Percentiles rank a stretch among this genome's conserved stretches.
phyloP scores from a whole-genome alignment of 2,888 invertebrate genomes.

The Parnassius glacialis region DNA sequence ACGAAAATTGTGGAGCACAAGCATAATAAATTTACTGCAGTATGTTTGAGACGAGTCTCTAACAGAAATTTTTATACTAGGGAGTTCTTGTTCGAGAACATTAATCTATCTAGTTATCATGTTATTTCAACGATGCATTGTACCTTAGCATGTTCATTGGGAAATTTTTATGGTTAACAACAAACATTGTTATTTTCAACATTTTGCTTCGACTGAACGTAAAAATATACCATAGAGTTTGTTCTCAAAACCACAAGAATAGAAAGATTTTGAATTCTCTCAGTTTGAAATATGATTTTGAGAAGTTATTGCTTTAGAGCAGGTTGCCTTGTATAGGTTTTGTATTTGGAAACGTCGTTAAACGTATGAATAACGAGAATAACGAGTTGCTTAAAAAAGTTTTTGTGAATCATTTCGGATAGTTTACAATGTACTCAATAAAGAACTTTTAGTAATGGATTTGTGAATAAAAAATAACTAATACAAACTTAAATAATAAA shows the following conservation, averaged over 20 bases:
- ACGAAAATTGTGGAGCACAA: neutral
- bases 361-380: no score
- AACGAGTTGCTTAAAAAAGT: no score
- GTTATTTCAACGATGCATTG: constrained; percentile 20
- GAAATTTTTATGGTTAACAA: constrained; percentile 54
- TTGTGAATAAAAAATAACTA: no score
- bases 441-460: no score
- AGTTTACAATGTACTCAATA: no score
- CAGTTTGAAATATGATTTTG: no score
- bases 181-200: constrained; percentile 64
- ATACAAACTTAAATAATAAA: no score
- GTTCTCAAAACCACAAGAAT: neutral
- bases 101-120: constrained; percentile 13
- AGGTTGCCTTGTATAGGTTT: no score
- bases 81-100: constrained; percentile 21
- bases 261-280: no score
- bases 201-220: constrained; percentile 67
- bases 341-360: no score
- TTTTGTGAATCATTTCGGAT: no score
- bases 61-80: constrained; percentile 20
- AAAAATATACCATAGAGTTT: constrained; percentile 32
- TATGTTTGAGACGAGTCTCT: constrained; percentile 14
- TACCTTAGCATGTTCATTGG: constrained; percentile 9
- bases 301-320: no score
- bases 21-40: neutral